Base-by-base conservation (phyloP, 2,888 invertebrate genomes). In the Opisthograptis luteolata region DNA sequence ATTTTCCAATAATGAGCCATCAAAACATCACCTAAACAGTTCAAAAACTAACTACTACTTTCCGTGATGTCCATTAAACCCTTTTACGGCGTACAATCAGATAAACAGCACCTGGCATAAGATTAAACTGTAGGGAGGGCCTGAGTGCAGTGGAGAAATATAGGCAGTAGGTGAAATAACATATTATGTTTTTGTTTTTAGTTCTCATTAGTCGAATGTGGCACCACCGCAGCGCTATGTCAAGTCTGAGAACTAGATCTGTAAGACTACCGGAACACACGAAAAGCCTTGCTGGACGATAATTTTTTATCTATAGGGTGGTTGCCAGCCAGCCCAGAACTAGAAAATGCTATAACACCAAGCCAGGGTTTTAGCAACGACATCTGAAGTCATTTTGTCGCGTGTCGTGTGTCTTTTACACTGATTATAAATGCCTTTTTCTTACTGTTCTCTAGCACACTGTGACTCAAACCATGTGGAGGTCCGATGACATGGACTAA, bases 61-160 rank as follows among this genome's bases (percentile, higher is more conserved):
- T 62, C 56, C 52, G 57, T 53, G 67, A 74, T 74, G 73, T 75
- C 68, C 75, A 72, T 76, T 73, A 68, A 87, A 84, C 86, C 88
- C 87, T 83, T 88, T 84, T 69, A 81, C 46, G 28, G 72, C 63
- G 63, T 63, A 75, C 76, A 73, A 90, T 89, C 89, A 83, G 89
- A 89, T 90, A 88, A 84, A 76, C 67, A 51, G 70, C 87, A 87
- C 87, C 89, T 88, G 89, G 89, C 66, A 60, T 66, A 67, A 79
- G 81, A 81, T 83, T 81, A 80, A 81, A 81, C 78, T 75, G 73
- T 78, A 66, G 76, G 79, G 77, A 73, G 73, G 80, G 73, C 64
- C 37, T 30, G 36, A 8, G 10, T 10, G n/a, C 36, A 48, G 40
- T 36, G 35, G 27, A 15, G 3, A 27, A 10, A 20, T 17, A 12